Conservation (phyloP, 2,113 vertebrate genomes). For the Seriola quinqueradiata region DNA sequence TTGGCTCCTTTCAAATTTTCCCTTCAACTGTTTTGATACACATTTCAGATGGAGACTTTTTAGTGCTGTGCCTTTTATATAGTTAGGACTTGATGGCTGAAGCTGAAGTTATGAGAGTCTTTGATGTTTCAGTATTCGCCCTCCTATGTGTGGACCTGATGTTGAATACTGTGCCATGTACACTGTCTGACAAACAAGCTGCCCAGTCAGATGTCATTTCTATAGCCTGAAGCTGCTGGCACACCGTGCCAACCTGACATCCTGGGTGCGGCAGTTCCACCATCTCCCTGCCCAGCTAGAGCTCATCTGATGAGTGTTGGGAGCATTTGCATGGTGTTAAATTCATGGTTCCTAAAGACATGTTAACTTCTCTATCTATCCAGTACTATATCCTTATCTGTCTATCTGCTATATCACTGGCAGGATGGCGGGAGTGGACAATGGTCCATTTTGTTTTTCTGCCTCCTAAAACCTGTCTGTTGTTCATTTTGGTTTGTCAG, state of each 20-base stretch:
- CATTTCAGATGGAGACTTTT: conserved; percentile 4
- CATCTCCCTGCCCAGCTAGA: conserved; percentile 24
- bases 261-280: conserved; percentile 23
- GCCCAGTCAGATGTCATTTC: conserved; percentile 29
- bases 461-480: conserved; percentile 1
- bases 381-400: neutral
- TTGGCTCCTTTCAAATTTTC: neutral
- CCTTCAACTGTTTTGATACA: conserved; percentile 14
- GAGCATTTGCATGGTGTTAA: conserved; percentile 17
- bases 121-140: neutral
- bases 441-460: conserved; percentile 12
- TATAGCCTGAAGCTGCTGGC: conserved; percentile 45
- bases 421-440: neutral
- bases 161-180: neutral
- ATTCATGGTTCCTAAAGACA: conserved; percentile 38
- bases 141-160: neutral
- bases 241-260: conserved; percentile 36
- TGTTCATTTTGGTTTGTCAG: conserved; percentile 7
- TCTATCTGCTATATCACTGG: neutral
- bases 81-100: neutral
- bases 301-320: conserved; percentile 11
- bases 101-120: neutral
- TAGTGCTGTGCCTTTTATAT: neutral
- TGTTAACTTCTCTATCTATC: conserved; percentile 8
- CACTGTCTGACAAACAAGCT: conserved; percentile 3